These are phyloP conservation scores for Strigamia transsilvanica DNA, from an alignment of 2,888 invertebrate species.

Conservation along the genomic window DNA sequence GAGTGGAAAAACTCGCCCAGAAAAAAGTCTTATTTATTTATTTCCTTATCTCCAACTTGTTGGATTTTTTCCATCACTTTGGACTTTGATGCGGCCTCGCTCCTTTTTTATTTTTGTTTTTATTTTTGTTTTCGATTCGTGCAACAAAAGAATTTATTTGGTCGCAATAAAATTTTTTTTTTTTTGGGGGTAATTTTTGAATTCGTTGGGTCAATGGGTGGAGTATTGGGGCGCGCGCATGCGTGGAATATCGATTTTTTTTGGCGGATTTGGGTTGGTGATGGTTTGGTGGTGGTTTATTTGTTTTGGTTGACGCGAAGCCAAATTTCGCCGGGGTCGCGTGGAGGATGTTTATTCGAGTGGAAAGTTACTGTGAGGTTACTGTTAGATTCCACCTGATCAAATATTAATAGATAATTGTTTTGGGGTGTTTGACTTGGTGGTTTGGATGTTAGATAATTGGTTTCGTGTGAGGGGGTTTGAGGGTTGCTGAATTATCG, in stretches of 20 bases:
- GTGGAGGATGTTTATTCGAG: not conserved
- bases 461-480: not conserved
- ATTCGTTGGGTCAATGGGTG: not conserved
- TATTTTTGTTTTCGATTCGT: not conserved
- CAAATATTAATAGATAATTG: conserved; percentile 9
- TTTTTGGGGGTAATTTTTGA: not conserved
- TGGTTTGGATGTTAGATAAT: not conserved
- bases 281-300: not conserved
- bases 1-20: not conserved
- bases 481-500: not conserved
- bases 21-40: not conserved
- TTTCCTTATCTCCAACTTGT: not conserved
- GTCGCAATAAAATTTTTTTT: not conserved
- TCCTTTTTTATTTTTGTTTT: not conserved
- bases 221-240: not conserved
- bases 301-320: not conserved
- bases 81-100: conserved; percentile 14
- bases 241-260: not conserved
- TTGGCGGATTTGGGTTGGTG: not conserved
- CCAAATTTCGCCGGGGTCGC: not conserved
- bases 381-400: not conserved
- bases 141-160: not conserved
- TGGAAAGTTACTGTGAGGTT: not conserved
- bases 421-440: not conserved
- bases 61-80: not conserved